Evolutionary conservation across 2,797 vertebrate genomes (phyloP), one percentile per base, ranked within the genome.

Genomic region (Coranthus polyacanthus): DNA sequence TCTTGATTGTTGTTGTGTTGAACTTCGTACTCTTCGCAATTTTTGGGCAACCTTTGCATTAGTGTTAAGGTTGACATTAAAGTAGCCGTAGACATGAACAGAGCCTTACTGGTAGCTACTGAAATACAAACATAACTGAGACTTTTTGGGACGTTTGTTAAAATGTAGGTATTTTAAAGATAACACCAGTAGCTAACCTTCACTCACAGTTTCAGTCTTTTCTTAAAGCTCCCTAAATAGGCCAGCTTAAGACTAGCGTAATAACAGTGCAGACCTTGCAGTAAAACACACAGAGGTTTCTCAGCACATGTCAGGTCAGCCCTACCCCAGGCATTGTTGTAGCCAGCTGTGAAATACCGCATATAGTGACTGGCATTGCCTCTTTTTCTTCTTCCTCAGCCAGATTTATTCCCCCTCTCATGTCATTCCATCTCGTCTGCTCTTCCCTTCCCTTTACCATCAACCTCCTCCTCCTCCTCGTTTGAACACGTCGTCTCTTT

Each of bases 261-360:
- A 53, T 52, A 32, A 13, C 37, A 21, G 12, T 15, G 61, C 64
- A 29, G 18, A 73, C 12, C 50, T 12, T 63, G 42, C 26, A 47
- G 21, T 9, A 22, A 5, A 37, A 37, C 42, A 13, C 36, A 21
- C 18, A 26, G 17, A n/a, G 13, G 37, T 44, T 42, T 24, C 42
- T 44, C 21, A 24, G 43, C 38, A 20, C 17, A 38, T 56, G 59
- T 62, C 34, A 59, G 63, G 65, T 62, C 73, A 61, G 38, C 50
- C 21, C n/a, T 38, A 10, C 53, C 22, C 32, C 32, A 45, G 34
- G 49, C n/a, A 6, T 43, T 62, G 60, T 44, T 36, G 32, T 60
- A 79, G 26, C 32, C 22, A 42, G 20, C 65, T 73, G 61, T 65
- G 74, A 86, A 81, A 82, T 82, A 65, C 78, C 55, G 53, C 63